Base-by-base conservation (phyloP, 1,140 invertebrate genomes). In the Amphibalanus amphitrite region DNA sequence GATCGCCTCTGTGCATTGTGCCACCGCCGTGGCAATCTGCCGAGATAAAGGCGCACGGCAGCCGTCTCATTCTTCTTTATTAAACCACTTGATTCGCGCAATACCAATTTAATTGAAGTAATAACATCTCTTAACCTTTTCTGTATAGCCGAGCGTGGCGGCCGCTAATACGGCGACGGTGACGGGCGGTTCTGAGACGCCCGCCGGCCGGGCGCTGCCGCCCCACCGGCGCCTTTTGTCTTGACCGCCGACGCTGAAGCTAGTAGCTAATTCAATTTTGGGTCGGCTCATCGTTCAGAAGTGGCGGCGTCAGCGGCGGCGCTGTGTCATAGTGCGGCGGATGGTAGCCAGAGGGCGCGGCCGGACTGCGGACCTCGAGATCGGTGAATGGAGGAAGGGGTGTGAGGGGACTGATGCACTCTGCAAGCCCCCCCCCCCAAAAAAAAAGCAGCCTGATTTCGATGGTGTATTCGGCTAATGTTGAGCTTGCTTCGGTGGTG, bases 91-190 rank as follows among this genome's bases (percentile, higher is more conserved):
- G 47, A 59, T 59, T 59, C 47, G 47, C 10, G 47, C 47, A 59
- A 59, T 59, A 59, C 47, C 47, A 59, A 59, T 59, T 59, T 59
- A 59, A 59, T 59, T 59, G 47, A 59, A 59, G 47, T 59, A 59
- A 59, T 59, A 59, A 59, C 47, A 59, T 59, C 47, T 59, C 47
- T 59, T 59, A 59, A 59, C 47, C 47, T 59, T 59, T 59, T 59
- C 47, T 59, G 13, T 23, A 59, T 59, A 1, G 47, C 6, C 47
- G 47, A 23, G 13, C 13, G 13, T 23, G 47, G 47, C 47, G 20
- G 13, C 47, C 47, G 10, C 13, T 59, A 59, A 59, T 59, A 59
- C 10, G 47, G 10, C 10, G 10, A 59, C 13, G 13, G 20, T 59
- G 47, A 59, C 20, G 13, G 47, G 47, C 47, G 23, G 47, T 3